Percentiles rank a stretch among this genome's conserved stretches.
Evolutionary conservation across 1,140 invertebrate species (phyloP).

Genomic region (Drosophila saltans): DNA sequence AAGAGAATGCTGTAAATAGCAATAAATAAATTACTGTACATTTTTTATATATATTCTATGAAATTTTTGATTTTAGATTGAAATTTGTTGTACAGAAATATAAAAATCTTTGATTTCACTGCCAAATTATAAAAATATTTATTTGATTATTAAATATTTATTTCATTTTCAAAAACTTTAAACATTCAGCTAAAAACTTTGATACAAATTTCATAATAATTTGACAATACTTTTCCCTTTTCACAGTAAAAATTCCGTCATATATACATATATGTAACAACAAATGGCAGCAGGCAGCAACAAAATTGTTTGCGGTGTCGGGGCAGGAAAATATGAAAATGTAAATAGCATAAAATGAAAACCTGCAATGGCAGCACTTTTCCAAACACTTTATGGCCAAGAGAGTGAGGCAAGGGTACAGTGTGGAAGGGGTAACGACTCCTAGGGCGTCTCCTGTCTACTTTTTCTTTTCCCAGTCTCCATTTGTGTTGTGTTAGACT

Average conservation of each 20-base stretch:
- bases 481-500: slow-evolving; percentile 7
- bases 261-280: slow-evolving; percentile 30
- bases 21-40: too few relatives aligned
- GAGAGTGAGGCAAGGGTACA: not conserved
- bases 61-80: too few relatives aligned
- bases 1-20: too few relatives aligned
- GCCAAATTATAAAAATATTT: too few relatives aligned
- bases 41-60: too few relatives aligned
- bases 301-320: slow-evolving; percentile 71
- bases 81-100: too few relatives aligned
- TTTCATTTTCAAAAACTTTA: not conserved
- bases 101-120: too few relatives aligned
- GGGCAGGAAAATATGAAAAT: slow-evolving; percentile 72
- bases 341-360: slow-evolving; percentile 78
- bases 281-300: slow-evolving; percentile 21
- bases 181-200: not conserved
- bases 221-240: not conserved
- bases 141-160: too few relatives aligned
- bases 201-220: slow-evolving; percentile 7
- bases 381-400: slow-evolving; percentile 57
- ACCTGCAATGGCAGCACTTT: slow-evolving; percentile 76
- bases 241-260: not conserved
- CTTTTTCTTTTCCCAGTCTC: not conserved
- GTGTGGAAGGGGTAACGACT: not conserved
- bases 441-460: slow-evolving; percentile 2